Base-by-base conservation (phyloP, 2,888 invertebrate genomes). In the Formica aserva region DNA sequence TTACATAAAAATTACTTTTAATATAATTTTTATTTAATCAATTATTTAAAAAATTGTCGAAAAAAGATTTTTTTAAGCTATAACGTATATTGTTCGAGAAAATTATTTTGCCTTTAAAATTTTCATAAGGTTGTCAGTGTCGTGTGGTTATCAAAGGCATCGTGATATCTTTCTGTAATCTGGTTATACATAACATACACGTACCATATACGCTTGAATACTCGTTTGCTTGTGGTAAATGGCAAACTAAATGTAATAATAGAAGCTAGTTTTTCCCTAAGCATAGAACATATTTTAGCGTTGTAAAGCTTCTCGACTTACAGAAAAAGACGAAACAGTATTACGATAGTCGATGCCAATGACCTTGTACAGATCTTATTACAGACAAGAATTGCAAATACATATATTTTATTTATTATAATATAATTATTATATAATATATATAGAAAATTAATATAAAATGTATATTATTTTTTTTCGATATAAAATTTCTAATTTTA, bases 211-310 rank as follows among this genome's bases (percentile, higher is more conserved):
- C n/a, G 38, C 76, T 67, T 55, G 29, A 55, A 67, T 55, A 35
- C n/a, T 8, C 26, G n/a, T 76, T 66, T n/a, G 38, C 35, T 29
- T 29, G 29, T 13, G 52, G 52, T 67, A 77, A 77, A 77, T 67
- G 67, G 52, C 52, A 38, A 52, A 67, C 76, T 67, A 77, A 77
- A 77, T 38, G 55, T 55, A 67, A 77, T 77, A 77, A 77, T 69
- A 69, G 69, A 55, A 38, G 26, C 69, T 5, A 29, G n/a, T 26
- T 77, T 38, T 55, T 48, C 13, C 3, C 18, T 75, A 63, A 75
- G 29, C 9, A n/a, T 1, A 45, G 65, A 63, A 63, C 6, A 45
- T 9, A 26, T n/a, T 77, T 38, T 41, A 69, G 38, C 38, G 1
- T 75, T 75, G 45, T 65, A 22, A 63, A 48, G 65, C 18, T 35